phyloP scores from a whole-genome alignment of 2,113 vertebrate species.

The human region DNA sequence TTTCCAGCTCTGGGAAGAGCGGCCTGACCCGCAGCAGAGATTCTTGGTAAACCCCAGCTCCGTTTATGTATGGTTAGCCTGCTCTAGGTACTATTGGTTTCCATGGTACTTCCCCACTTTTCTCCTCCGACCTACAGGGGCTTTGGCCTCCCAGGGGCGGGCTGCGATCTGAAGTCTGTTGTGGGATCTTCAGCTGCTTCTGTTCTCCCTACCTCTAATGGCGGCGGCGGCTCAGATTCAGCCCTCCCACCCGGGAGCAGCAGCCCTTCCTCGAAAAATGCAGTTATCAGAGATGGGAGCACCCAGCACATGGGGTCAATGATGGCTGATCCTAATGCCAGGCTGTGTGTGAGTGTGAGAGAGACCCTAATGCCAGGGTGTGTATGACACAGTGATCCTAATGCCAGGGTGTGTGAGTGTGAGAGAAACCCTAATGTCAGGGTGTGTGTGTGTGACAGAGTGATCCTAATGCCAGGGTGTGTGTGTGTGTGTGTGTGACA shows the following conservation, averaged over 20 bases:
- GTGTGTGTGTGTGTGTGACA: too few species aligned
- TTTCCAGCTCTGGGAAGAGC: fast-evolving
- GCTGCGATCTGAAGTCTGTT: fast-evolving
- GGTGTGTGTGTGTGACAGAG: too few species aligned
- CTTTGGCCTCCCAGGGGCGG: neutral
- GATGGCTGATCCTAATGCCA: neutral
- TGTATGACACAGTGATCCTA: too few species aligned
- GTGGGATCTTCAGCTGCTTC: neutral
- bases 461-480: too few species aligned
- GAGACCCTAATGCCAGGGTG: too few species aligned
- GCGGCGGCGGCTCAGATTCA: too few species aligned
- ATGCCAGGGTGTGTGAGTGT: too few species aligned
- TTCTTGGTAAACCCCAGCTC: neutral
- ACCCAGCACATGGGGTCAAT: neutral
- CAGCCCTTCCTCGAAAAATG: neutral
- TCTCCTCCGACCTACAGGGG: fast-evolving
- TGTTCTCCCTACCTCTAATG: neutral
- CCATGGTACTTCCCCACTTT: fast-evolving
- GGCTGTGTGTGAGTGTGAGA: too few species aligned
- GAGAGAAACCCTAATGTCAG: too few species aligned
- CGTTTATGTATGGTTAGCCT: fast-evolving
- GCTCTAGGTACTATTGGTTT: fast-evolving
- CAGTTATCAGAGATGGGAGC: fast-evolving
- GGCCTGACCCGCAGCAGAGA: fast-evolving
- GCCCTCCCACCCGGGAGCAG: neutral